phyloP scores from a whole-genome alignment of 2,113 vertebrate genomes.

The Ptilorrhoa leucosticta region DNA sequence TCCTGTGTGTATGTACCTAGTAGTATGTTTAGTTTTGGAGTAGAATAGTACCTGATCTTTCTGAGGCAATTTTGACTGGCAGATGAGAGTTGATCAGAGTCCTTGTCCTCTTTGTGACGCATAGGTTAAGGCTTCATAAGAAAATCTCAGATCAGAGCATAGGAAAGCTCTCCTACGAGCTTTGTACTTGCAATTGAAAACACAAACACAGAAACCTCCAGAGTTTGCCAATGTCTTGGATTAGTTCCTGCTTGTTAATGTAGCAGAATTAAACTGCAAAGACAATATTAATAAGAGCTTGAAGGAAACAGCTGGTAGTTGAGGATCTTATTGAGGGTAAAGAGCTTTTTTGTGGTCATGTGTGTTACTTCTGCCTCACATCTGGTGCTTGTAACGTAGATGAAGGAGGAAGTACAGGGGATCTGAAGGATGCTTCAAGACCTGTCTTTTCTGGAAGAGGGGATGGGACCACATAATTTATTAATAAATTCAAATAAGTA shows the following conservation, averaged over 20 bases:
- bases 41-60: background rate
- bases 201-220: background rate
- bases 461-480: background rate
- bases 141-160: background rate
- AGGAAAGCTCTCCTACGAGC: background rate
- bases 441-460: background rate
- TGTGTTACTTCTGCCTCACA: background rate
- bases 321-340: background rate
- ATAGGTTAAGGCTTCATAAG: background rate
- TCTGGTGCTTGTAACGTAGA: background rate
- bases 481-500: background rate
- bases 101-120: background rate
- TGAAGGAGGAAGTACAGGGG: background rate
- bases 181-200: background rate
- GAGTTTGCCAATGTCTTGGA: background rate
- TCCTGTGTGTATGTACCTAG: background rate
- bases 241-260: background rate
- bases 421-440: background rate
- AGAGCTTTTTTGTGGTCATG: background rate
- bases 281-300: background rate
- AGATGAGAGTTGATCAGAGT: background rate
- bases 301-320: background rate
- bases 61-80: background rate
- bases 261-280: background rate
- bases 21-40: background rate